These are phyloP conservation scores for Elaphurus davidianus DNA, from an alignment of 2,113 vertebrate species.

Conservation along the genomic window DNA sequence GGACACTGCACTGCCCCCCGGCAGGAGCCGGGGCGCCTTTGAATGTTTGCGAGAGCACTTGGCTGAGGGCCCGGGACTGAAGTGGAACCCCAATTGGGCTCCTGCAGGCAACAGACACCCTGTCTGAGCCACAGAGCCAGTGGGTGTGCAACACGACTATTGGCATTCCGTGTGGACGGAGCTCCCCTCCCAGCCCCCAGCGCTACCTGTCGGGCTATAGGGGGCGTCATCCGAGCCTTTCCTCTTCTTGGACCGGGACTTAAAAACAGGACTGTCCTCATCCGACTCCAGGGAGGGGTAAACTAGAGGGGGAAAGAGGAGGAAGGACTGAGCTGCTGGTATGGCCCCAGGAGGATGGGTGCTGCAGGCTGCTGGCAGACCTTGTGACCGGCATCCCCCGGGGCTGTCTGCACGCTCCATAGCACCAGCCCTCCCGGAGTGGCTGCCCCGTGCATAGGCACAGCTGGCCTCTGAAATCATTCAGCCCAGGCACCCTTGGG, in stretches of 20 bases:
- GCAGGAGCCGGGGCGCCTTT: not conserved
- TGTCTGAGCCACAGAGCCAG: not conserved
- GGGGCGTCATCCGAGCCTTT: constrained; percentile 97
- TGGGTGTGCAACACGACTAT: not conserved
- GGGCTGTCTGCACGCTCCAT: not conserved
- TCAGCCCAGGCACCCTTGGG: not conserved
- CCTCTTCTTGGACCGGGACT: constrained; percentile 99
- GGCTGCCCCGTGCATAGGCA: accelerated
- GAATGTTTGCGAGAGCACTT: not conserved
- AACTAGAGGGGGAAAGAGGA: constrained; percentile 81
- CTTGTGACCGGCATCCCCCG: accelerated
- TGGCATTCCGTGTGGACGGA: not conserved
- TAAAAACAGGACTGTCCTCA: constrained; percentile 98
- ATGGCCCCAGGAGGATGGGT: accelerated
- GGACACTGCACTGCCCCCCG: not conserved
- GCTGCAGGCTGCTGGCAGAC: not conserved
- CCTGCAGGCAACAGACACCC: not conserved
- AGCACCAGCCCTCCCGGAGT: accelerated
- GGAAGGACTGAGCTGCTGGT: not conserved
- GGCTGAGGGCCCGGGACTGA: not conserved
- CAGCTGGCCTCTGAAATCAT: not conserved
- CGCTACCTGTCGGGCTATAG: constrained; percentile 95
- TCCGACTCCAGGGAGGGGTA: constrained; percentile 98
- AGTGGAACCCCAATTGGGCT: not conserved
- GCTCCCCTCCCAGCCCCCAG: not conserved